Conservation (phyloP, 2,113 vertebrate species). For the Tichodroma muraria region DNA sequence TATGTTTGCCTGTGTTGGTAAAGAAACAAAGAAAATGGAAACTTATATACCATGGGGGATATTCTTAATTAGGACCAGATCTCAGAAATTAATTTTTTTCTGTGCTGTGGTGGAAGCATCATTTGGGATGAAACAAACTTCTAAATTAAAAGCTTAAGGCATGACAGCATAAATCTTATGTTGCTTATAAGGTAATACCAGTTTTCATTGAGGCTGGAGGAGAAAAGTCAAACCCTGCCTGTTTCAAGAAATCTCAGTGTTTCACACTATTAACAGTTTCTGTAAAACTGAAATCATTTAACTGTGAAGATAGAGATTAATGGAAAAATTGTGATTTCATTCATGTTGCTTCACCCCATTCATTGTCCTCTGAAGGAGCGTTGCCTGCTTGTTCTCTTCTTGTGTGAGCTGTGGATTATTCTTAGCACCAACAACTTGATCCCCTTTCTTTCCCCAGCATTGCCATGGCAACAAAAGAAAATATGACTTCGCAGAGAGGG, state of each 20-base stretch:
- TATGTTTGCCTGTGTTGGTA: not conserved
- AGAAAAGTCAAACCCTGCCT: not conserved
- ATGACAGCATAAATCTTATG: not conserved
- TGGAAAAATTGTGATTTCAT: not conserved
- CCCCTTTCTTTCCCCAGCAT: conserved; percentile 76
- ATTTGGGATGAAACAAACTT: not conserved
- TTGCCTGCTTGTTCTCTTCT: conserved; percentile 14
- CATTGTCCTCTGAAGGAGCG: not conserved
- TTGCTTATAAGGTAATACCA: not conserved
- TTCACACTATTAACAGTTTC: not conserved
- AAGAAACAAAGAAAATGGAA: not conserved
- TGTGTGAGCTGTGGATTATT: conserved; percentile 30
- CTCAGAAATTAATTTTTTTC: not conserved
- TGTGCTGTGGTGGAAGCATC: not conserved
- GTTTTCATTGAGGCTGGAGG: not conserved
- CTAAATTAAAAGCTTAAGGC: not conserved
- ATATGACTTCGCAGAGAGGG: conserved; percentile 95
- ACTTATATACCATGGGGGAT: rapidly evolving
- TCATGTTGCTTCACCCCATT: conserved; percentile 1
- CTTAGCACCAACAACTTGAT: conserved; percentile 38
- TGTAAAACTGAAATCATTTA: not conserved
- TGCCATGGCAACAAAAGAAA: conserved; percentile 99
- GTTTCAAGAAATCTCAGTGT: not conserved
- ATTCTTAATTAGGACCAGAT: not conserved
- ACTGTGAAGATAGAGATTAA: not conserved